Evolutionary conservation across 2,113 vertebrate species (phyloP).

Genomic region (Setophaga kirtlandii): DNA sequence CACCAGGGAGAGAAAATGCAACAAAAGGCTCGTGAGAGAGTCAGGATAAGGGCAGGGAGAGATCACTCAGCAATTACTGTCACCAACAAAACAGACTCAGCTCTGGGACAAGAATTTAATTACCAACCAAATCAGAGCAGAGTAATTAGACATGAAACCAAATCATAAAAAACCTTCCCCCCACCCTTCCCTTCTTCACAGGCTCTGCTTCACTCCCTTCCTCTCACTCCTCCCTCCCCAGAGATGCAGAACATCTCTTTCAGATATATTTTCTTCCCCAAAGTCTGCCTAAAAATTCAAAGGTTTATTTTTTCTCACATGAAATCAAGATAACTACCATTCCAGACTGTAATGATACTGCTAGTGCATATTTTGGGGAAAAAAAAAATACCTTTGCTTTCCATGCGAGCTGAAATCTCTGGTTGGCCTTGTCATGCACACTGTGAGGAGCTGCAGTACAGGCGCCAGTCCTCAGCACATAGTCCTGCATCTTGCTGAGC

Average conservation of each 20-base stretch:
- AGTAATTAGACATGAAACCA: neutral
- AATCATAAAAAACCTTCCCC: neutral
- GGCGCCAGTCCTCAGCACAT: neutral
- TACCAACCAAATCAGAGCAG: neutral
- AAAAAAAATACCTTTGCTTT: neutral
- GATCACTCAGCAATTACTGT: neutral
- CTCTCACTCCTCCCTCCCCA: neutral
- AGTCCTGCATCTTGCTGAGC: neutral
- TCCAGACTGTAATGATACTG: neutral
- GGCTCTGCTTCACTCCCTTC: neutral
- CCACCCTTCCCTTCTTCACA: neutral
- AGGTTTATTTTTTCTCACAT: neutral
- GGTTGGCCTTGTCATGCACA: neutral
- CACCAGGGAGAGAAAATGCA: neutral
- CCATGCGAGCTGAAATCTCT: neutral
- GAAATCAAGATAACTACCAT: neutral
- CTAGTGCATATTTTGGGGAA: neutral
- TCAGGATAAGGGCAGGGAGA: neutral
- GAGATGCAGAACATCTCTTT: neutral
- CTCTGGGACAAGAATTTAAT: neutral
- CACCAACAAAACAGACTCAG: neutral
- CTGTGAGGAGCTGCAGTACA: neutral
- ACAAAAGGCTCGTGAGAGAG: rapidly evolving
- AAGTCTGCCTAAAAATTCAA: neutral
- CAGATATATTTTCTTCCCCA: neutral